phyloP scores from a whole-genome alignment of 2,113 vertebrate genomes.

The Hucho hucho region DNA sequence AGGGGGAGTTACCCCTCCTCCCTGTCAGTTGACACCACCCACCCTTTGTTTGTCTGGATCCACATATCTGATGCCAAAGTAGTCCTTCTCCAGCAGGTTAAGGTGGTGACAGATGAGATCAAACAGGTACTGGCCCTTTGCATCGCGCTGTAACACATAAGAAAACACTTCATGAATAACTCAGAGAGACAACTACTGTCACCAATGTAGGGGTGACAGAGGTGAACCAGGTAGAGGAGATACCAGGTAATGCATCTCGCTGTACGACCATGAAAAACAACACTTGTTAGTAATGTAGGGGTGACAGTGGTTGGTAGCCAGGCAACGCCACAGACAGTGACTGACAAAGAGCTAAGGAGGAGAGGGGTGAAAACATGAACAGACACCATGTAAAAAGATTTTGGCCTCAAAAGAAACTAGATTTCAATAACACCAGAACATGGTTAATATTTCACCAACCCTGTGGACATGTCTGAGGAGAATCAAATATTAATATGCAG shows the following conservation, averaged over 20 bases:
- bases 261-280: too few species aligned
- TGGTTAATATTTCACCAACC: slow-evolving; percentile 69
- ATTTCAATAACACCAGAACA: slow-evolving; percentile 47
- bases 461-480: slow-evolving; percentile 60
- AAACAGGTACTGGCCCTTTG: slow-evolving; percentile 96
- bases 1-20: not conserved
- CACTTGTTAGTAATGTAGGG: too few species aligned
- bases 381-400: not conserved
- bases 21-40: slow-evolving; percentile 48
- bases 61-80: slow-evolving; percentile 95
- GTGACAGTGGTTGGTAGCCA: too few species aligned
- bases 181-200: not conserved
- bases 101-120: slow-evolving; percentile 95
- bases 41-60: slow-evolving; percentile 97
- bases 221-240: too few species aligned
- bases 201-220: not conserved
- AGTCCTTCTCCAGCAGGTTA: slow-evolving; percentile 96
- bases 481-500: slow-evolving; percentile 71
- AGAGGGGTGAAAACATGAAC: not conserved
- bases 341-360: too few species aligned
- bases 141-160: slow-evolving; percentile 84
- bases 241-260: too few species aligned
- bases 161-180: not conserved
- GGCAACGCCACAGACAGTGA: too few species aligned
- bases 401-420: slow-evolving; percentile 27